Conservation (phyloP, 2,113 vertebrate genomes). For the Numenius arquata region DNA sequence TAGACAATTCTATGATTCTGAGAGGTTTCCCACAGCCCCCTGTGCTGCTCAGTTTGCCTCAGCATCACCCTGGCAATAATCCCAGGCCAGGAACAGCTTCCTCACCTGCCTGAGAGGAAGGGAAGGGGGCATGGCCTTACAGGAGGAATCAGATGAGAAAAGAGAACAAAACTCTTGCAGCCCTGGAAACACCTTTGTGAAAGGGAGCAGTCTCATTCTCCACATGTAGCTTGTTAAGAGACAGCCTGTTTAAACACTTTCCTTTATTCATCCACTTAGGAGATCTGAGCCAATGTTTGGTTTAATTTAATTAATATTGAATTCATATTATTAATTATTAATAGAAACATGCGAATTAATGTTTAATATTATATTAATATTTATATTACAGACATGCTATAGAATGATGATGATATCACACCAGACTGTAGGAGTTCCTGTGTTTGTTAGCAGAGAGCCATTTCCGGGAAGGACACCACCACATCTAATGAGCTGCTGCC, state of each 20-base stretch:
- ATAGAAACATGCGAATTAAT: not conserved
- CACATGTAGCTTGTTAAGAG: not conserved
- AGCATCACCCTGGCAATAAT: not conserved
- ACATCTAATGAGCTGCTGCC: not conserved
- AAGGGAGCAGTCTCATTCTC: not conserved
- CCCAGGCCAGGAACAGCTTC: not conserved
- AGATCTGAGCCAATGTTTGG: not conserved
- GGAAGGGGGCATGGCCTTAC: not conserved
- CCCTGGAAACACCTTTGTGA: not conserved
- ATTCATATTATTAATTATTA: slow-evolving; percentile 41
- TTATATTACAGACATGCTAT: slow-evolving; percentile 1
- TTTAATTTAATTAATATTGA: slow-evolving; percentile 51
- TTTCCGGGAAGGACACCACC: not conserved
- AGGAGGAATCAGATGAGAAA: not conserved
- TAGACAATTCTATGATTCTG: no score
- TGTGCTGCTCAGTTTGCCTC: not conserved
- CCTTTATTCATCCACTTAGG: not conserved
- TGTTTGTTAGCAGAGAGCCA: not conserved
- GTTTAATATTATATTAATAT: slow-evolving; percentile 51
- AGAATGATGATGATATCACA: not conserved
- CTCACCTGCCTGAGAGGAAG: not conserved
- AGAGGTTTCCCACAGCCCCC: not conserved
- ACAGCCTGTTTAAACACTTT: not conserved
- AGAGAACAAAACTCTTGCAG: not conserved
- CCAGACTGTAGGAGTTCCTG: not conserved